Evolutionary conservation across 1,140 invertebrate species (phyloP).

Genomic region (Atopsyche davidsoni): DNA sequence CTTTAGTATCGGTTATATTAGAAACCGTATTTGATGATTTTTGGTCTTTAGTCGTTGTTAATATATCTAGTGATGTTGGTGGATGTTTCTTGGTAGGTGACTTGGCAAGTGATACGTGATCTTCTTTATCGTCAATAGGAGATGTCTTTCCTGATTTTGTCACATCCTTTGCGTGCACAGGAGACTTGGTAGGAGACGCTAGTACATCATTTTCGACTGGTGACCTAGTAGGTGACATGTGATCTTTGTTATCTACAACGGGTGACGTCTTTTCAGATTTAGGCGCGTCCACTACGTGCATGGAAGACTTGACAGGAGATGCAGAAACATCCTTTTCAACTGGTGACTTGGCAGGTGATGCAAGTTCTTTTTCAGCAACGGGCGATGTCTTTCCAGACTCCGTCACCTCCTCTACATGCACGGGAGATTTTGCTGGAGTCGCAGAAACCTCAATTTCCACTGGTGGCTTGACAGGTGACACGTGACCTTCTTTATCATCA

Average conservation of each 20-base stretch:
- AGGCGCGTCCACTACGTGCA: background rate
- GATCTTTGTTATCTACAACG: too few relatives aligned
- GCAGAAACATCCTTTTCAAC: slow-evolving; percentile 2
- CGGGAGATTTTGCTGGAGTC: background rate
- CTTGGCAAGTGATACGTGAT: background rate
- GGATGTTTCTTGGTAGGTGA: too few relatives aligned
- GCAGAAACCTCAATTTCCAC: background rate
- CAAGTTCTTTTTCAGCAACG: background rate
- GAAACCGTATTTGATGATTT: too few relatives aligned
- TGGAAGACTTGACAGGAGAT: background rate
- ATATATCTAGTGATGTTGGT: too few relatives aligned
- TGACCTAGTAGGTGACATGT: background rate
- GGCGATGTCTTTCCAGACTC: background rate
- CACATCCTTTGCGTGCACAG: background rate
- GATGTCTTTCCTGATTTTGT: too few relatives aligned
- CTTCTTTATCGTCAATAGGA: too few relatives aligned
- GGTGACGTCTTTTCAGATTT: background rate
- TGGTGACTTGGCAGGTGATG: background rate
- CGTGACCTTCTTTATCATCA: background rate
- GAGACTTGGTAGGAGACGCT: too few relatives aligned
- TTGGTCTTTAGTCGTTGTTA: too few relatives aligned
- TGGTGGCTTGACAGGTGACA: background rate
- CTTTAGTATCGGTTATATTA: too few relatives aligned
- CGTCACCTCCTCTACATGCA: background rate
- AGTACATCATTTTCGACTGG: too few relatives aligned